Conservation (phyloP, 30 jellyfish, hydroid and myxozoan genomes). For the Cassiopea andromeda region DNA sequence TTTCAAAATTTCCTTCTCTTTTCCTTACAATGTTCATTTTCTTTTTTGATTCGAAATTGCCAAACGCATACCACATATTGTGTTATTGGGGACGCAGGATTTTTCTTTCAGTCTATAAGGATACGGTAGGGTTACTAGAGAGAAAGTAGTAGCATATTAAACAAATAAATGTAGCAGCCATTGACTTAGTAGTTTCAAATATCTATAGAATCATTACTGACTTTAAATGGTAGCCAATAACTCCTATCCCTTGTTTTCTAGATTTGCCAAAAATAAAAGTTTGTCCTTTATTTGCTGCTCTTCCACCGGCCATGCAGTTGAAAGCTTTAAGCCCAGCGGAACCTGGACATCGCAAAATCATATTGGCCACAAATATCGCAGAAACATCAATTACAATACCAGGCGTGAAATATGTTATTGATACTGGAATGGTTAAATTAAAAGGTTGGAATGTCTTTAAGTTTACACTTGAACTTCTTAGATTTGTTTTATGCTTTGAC, state of each 20-base stretch:
- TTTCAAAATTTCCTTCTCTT: too few species aligned
- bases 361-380: constrained; percentile 97
- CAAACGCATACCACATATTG: too few species aligned
- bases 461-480: neutral
- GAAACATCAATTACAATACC: constrained; percentile 98
- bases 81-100: too few species aligned
- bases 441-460: constrained; percentile 65
- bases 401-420: constrained; percentile 94
- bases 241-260: constrained; percentile 5
- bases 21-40: too few species aligned
- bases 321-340: constrained; percentile 74
- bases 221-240: neutral
- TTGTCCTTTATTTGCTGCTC: constrained; percentile 94
- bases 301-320: constrained; percentile 86
- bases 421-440: constrained; percentile 96
- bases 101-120: too few species aligned
- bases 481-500: neutral
- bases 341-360: constrained; percentile 87
- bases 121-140: too few species aligned
- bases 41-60: too few species aligned
- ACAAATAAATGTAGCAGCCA: too few species aligned
- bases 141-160: too few species aligned
- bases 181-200: too few species aligned
- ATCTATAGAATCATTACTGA: too few species aligned
- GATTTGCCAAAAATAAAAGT: constrained; percentile 80